Evolutionary conservation across 2,888 invertebrate species (phyloP), one percentile per base, ranked within the genome.

Genomic region (Phortica okadai): DNA sequence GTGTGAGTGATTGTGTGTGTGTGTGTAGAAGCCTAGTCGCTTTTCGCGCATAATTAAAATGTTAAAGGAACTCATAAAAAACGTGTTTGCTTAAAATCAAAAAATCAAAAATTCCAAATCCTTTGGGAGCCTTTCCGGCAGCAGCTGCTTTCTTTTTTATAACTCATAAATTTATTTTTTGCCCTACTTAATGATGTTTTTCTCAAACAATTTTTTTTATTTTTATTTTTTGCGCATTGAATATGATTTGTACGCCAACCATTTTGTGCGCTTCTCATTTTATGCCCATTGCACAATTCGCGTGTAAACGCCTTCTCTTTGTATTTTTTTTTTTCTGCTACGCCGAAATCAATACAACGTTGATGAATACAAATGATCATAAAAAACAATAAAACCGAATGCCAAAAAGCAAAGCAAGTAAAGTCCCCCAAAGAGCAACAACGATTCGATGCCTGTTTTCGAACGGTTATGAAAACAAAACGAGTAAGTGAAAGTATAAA

Each of bases 361-460:
- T 87, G 85, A 87, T 88, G 87, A 87, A 87, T 88, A 86, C 86
- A 87, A 84, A 86, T 87, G 88, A 85, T 84, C 86, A 87, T 87
- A 87, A 86, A 88, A 87, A 84, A 86, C 83, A 88, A 88, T 88
- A 88, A 87, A 87, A 88, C 81, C 79, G 84, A 83, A 81, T 83
- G 82, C 83, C 81, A 84, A 83, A 82, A 84, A 82, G 83, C 86
- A 80, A 79, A 78, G 72, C 77, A 66, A 54, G 11, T 62, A 70
- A 75, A 69, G 64, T 14, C 67, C 62, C 50, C 66, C 50, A 8
- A 14, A 4, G 41, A 45, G 10, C 21, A 44, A 44, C n/a, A 69
- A 14, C 66, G 45, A 45, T 16, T 6, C 62, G 45, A 16, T 25
- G 64, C 1, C 25, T 33, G 14, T 33, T 14, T 11, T 11, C 62